Conservation (phyloP, 2,113 vertebrate genomes). For the Dicrurus megarhynchus region DNA sequence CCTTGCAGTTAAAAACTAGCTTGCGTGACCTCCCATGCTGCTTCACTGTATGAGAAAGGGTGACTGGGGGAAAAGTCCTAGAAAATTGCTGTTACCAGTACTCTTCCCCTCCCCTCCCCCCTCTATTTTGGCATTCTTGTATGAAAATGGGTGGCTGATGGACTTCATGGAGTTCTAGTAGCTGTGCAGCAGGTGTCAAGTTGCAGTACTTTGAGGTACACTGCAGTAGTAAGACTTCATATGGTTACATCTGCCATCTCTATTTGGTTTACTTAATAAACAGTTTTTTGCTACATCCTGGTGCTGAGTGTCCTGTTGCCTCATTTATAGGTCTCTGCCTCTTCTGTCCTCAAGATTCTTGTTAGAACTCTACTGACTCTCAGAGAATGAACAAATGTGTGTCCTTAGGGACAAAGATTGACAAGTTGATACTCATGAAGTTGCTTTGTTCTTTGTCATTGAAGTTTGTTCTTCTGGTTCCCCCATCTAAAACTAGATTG, state of each 20-base stretch:
- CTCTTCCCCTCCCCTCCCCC: rapidly evolving
- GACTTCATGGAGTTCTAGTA: background rate
- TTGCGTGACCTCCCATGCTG: background rate
- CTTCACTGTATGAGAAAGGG: background rate
- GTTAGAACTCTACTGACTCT: background rate
- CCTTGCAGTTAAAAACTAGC: rapidly evolving
- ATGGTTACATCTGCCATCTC: background rate
- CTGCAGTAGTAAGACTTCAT: background rate
- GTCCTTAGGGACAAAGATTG: background rate
- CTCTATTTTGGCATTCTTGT: background rate
- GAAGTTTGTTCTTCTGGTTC: background rate
- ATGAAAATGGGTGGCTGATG: background rate
- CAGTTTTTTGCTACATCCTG: background rate
- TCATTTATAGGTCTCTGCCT: background rate
- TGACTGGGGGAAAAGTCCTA: background rate
- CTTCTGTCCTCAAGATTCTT: background rate
- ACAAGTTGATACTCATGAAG: rapidly evolving
- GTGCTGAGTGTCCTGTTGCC: background rate
- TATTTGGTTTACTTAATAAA: constrained; percentile 10
- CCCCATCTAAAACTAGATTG: background rate
- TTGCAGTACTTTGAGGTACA: background rate
- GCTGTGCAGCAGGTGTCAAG: background rate
- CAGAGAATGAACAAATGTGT: rapidly evolving
- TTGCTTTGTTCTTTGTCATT: background rate
- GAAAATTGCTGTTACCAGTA: background rate